Evolutionary conservation across 2,888 invertebrate genomes (phyloP), one percentile per base, ranked within the genome.

Genomic region (Cheilosia urbana): DNA sequence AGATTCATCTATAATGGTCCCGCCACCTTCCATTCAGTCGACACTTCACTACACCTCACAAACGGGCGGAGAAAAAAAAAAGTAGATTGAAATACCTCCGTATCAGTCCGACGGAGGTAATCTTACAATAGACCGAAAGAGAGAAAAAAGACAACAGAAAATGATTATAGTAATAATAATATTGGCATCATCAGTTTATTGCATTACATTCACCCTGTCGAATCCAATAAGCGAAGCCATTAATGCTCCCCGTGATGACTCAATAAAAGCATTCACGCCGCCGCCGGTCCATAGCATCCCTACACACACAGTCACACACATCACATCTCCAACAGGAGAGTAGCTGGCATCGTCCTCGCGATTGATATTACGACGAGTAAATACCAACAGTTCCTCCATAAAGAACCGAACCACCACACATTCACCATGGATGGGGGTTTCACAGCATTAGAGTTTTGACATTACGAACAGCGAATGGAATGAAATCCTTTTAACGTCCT

Each of bases 151-250:
- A 45, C 19, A 69, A 62, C 53, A 69, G 45, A 69, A 57, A 62
- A 78, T 62, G 69, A 77, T 71, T 71, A 78, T 69, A 78, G 78
- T 71, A 71, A 78, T 78, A 78, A 78, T 69, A 78, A 78, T 78
- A 78, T 78, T 78, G 78, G 78, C 78, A 78, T 78, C 78, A 78
- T 78, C 78, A 69, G 78, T 78, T 78, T 78, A 78, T 78, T 78
- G 78, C 78, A 78, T 78, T 78, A 78, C 78, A 78, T 71, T 78
- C 69, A 63, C 78, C 78, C 78, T 78, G 69, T 78, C 78, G 78
- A 63, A 78, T 78, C 69, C 78, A 71, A 78, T 78, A 78, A 78
- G 78, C 78, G 49, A 63, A 37, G 68, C 63, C 78, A 78, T 78
- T 78, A 78, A 71, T 78, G 78, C 40, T 69, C 69, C 45, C 69